Base-by-base conservation (phyloP, 2,113 vertebrate species). In the Heteronetta atricapilla region DNA sequence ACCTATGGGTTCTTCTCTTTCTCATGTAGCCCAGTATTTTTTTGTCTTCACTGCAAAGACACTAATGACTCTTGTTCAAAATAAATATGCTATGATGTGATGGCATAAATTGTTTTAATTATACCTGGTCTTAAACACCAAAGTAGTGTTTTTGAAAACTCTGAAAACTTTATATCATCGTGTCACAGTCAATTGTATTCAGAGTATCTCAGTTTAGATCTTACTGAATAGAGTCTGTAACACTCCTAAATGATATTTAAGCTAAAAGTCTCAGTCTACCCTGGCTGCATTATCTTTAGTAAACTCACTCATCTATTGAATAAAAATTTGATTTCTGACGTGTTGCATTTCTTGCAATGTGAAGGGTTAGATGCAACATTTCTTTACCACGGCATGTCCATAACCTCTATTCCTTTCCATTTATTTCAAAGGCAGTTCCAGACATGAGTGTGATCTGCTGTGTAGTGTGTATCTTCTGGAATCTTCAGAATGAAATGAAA, bases 391-490 rank as follows among this genome's bases (percentile, higher is more conserved):
- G 75, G 20, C 29, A 34, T 87, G 34, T 17, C 38, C n/a, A 66
- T 28, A 25, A 4, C 2, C 11, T 63, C 3, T 78, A 26, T 81
- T 81, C 40, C 40, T 53, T 84, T 62, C 31, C 8, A 36, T 38
- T 79, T 91, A 48, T 72, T 87, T 94, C 59, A 88, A 82, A 86
- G 25, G 11, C 6, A 28, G 25, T 88, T 89, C 85, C 75, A 86
- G 34, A 69, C 28, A 62, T 62, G 48, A 73, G 26, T 34, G 48
- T 33, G 23, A 23, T 89, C 58, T 88, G 50, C 53, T 67, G 14
- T 62, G 22, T 52, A 40, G 34, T n/a, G 22, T 67, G 1, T 44
- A 56, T 64, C 34, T 87, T 72, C 70, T 73, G 33, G 50, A 25
- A 25, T 79, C 46, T 82, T 82, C 62, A 73, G 62, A 76, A 60